Evolutionary conservation across 2,888 invertebrate species (phyloP), one percentile per base, ranked within the genome.

Genomic region (Torymus texanus): DNA sequence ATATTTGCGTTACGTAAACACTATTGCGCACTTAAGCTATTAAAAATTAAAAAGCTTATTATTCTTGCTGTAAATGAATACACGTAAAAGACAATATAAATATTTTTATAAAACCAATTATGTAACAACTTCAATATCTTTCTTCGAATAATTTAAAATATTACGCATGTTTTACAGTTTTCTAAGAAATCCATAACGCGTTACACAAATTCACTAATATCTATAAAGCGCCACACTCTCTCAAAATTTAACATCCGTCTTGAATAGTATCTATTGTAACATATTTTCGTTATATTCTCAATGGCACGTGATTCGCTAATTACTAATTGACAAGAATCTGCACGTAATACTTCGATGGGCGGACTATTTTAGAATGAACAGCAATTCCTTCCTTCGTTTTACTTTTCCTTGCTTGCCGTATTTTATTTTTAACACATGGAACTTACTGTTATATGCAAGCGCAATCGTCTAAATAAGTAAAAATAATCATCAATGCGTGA

Each of bases 311-410:
- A 55, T 80, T 71, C n/a, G 13, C 71, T 80, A 77, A 77, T 29
- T 75, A 16, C 72, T 78, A 81, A 81, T 81, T 81, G 78, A 81
- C 75, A 67, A 75, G 14, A 75, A 78, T 14, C 59, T 75, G 50
- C 65, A 13, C 61, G 13, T 16, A 55, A 79, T 50, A 53, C 13
- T 41, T 41, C 59, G 63, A 63, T 78, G 81, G 78, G 78, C 78
- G 78, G 81, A 81, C 67, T 75, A 68, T 56, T 78, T 78, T 78
- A 75, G 66, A 81, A 78, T 78, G 10, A 71, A 74, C 18, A 55
- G 16, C 11, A 53, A 72, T 77, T 12, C 58, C 41, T 50, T 72
- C 51, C 14, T 68, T 65, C 29, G 3, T 13, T 51, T 61, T 13
- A 24, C 18, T 2, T 75, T 18, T 41, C 67, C 3, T 29, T 68